Base-by-base conservation (phyloP, 2,113 vertebrate genomes). In the Crotophaga sulcirostris region DNA sequence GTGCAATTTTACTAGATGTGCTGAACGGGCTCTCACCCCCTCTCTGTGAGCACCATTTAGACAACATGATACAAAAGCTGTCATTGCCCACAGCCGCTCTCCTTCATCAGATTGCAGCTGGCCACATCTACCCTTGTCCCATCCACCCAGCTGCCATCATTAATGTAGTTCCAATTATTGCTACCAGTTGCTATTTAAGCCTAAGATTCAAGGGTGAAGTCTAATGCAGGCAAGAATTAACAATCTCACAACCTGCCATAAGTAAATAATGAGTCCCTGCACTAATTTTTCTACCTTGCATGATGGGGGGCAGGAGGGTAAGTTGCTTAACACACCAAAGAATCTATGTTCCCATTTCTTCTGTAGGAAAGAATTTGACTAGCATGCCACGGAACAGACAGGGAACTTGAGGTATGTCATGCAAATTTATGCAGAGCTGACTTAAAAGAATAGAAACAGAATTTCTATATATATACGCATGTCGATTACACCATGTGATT, bases 391-490 rank as follows among this genome's bases (percentile, higher is more conserved):
- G 49, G 66, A 95, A 87, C 36, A 89, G 74, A 76, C 47, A 96
- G 45, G 62, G 77, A 96, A 87, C 87, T 91, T 68, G 84, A 87
- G 91, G 81, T 54, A 94, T 95, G 84, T 68, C 80, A 79, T 92
- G 87, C 54, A 96, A 96, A 95, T 94, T 93, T 94, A 95, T 89
- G 81, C 87, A 94, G 89, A 96, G 70, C n/a, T 24, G 4, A 54
- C 54, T 95, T 95, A 87, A 94, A 95, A 96, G 56, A 96, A 97
- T 89, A 97, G 91, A 85, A 96, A 80, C 84, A 94, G 31, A 87
- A 90, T 80, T 91, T 92, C 68, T 92, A 91, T 95, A 90, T 94
- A 96, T 90, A 96, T 88, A 88, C 75, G 26, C 42, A 94, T 88
- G 91, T 55, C 82, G 95, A 80, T 93, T 93, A 88, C 72, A 86